phyloP scores from a whole-genome alignment of 2,888 invertebrate genomes.

The Coenonympha glycerion region DNA sequence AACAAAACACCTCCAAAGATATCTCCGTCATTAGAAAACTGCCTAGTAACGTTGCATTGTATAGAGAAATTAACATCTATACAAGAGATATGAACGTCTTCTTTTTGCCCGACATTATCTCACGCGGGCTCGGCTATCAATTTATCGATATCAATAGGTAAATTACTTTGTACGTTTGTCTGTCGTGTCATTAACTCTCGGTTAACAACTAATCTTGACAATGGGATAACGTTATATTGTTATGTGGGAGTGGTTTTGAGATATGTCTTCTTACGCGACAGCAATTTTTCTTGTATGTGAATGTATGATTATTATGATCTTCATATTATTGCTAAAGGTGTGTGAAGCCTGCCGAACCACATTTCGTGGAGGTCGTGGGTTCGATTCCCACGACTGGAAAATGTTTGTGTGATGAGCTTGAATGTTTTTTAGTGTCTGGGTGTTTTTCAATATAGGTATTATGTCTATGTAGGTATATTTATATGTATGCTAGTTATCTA shows the following conservation, averaged over 20 bases:
- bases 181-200: conserved; percentile 21
- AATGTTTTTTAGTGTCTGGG: too few species aligned
- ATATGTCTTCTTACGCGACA: too few species aligned
- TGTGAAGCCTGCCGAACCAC: too few species aligned
- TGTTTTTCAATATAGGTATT: too few species aligned
- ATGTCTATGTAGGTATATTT: too few species aligned
- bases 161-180: conserved; percentile 31
- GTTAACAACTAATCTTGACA: conserved; percentile 21
- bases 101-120: conserved; percentile 28
- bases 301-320: too few species aligned
- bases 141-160: conserved; percentile 30
- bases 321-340: too few species aligned
- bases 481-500: too few species aligned
- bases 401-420: too few species aligned
- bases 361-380: too few species aligned
- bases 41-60: conserved; percentile 49
- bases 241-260: conserved; percentile 5
- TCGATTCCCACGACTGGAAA: too few species aligned
- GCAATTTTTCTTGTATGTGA: too few species aligned
- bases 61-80: conserved; percentile 34
- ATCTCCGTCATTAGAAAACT: conserved; percentile 35
- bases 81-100: conserved; percentile 30
- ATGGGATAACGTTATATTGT: conserved; percentile 20
- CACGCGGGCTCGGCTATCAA: conserved; percentile 29
- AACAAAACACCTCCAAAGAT: conserved; percentile 25